Base-by-base conservation (phyloP, 1,140 invertebrate genomes). In the Drosophila athabasca region DNA sequence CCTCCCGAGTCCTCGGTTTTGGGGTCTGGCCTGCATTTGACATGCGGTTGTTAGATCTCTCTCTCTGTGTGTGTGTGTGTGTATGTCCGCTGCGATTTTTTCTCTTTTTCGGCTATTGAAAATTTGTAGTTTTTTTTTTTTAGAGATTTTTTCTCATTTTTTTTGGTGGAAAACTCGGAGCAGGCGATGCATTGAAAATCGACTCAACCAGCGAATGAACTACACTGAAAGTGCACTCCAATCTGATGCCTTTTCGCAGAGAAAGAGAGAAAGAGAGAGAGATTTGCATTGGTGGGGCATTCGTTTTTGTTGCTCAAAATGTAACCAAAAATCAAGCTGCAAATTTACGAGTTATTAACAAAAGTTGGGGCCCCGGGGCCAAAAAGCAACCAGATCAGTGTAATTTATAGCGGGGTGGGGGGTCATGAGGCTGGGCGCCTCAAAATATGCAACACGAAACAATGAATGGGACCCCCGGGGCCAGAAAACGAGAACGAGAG, bases 11-110 rank as follows among this genome's bases (percentile, higher is more conserved):
- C 35, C 35, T 13, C 35, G 11, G 35, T 39, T 39, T 13, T 11
- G 58, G 50, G 58, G 57, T 67, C 52, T 81, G 74, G 77, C 77
- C 82, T 85, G 82, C 82, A 85, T 85, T 87, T 85, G 82, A 85
- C 82, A 85, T 87, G 82, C 66, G 82, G 82, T 87, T 78, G 60
- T 48, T 19, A 1, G 17, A 19, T 19, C 17, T 19, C 17, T 74
- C 48, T 62, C 24, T 26, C 24, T 26, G 73, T 19, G 1, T 75
- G 1, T 35, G 31, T 35, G 31, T 35, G 9, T 29, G 77, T 76
- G 35, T 11, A 11, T 35, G 35, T 39, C 4, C 11, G 35, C 11
- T 39, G 79, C 62, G 79, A 68, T 62, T 62, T 9, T 49, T 44
- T 11, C 9, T n/a, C 13, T 29, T 39, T 57, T n/a, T 35, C 55